Percentiles rank a stretch among this genome's conserved stretches.
Evolutionary conservation across 2,888 invertebrate genomes (phyloP).

Genomic region (Eupsilia transversa): DNA sequence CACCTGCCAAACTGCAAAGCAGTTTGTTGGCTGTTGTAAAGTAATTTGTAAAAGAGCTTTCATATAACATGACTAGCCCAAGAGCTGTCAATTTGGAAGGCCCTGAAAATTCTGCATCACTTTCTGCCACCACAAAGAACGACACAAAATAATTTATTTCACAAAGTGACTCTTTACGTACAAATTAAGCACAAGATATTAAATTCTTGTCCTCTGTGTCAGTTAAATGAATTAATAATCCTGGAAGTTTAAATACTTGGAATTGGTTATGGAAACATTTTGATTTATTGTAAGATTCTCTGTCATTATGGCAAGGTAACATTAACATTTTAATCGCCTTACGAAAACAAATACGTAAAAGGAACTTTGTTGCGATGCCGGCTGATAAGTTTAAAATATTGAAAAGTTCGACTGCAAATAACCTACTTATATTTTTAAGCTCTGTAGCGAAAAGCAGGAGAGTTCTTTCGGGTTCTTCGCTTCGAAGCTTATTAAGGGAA

Average conservation of each 20-base stretch:
- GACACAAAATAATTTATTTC: background rate
- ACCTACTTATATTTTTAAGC: conserved; percentile 49
- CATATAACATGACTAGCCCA: background rate
- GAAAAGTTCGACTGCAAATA: conserved; percentile 32
- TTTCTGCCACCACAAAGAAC: background rate
- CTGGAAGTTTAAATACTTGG: conserved; percentile 70
- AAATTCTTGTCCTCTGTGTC: conserved; percentile 36
- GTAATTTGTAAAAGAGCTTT: background rate
- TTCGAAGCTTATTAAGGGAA: background rate
- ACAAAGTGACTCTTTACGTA: background rate
- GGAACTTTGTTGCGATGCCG: conserved; percentile 34
- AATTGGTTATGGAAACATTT: conserved; percentile 70
- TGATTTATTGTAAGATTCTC: conserved; percentile 75
- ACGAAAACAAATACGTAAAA: conserved; percentile 55
- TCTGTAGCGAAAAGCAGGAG: background rate
- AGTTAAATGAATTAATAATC: conserved; percentile 60
- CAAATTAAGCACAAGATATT: conserved; percentile 25
- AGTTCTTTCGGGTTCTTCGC: conserved; percentile 19
- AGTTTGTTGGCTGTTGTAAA: no score
- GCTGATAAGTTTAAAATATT: conserved; percentile 33
- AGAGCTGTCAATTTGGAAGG: background rate
- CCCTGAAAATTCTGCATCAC: background rate
- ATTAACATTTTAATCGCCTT: conserved; percentile 62
- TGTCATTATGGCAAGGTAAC: conserved; percentile 56
- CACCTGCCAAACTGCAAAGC: no score